Conservation (phyloP, 2,113 vertebrate species). For the Campylorhamphus procurvoides region DNA sequence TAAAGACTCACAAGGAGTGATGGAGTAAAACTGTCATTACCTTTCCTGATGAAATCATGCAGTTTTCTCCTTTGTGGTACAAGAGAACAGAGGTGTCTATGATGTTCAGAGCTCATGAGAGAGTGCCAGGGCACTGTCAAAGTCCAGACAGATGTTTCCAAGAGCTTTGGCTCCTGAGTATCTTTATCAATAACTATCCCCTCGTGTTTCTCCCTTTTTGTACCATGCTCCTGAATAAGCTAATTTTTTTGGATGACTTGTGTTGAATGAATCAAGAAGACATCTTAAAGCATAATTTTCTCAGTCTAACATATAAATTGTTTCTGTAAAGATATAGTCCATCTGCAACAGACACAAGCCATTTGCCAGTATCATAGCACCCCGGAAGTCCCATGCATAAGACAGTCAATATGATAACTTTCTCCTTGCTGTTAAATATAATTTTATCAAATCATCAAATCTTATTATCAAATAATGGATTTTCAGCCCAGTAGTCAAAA, state of each 20-base stretch:
- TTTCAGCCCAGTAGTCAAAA: not conserved
- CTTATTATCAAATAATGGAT: not conserved
- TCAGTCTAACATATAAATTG: not conserved
- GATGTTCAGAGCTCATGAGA: not conserved
- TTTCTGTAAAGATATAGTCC: not conserved
- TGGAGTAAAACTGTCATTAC: not conserved
- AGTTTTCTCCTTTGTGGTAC: not conserved
- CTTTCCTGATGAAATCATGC: not conserved
- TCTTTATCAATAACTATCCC: not conserved
- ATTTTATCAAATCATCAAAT: not conserved
- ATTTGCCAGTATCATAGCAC: not conserved
- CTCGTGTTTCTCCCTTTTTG: not conserved
- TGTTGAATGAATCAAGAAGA: not conserved
- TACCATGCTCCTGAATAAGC: not conserved
- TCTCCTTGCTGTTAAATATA: not conserved
- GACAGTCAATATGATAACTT: rapidly evolving
- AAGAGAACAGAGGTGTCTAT: not conserved
- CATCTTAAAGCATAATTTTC: not conserved
- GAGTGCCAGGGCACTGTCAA: not conserved
- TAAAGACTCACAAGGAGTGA: not conserved
- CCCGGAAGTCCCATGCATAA: not conserved
- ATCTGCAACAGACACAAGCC: not conserved
- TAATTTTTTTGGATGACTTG: not conserved
- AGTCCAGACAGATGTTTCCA: not conserved
- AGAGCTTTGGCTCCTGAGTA: not conserved